These are phyloP conservation scores for Stichodactyla mertensii DNA, from an alignment of 64 coral and sea anemone species.

Conservation along the genomic window DNA sequence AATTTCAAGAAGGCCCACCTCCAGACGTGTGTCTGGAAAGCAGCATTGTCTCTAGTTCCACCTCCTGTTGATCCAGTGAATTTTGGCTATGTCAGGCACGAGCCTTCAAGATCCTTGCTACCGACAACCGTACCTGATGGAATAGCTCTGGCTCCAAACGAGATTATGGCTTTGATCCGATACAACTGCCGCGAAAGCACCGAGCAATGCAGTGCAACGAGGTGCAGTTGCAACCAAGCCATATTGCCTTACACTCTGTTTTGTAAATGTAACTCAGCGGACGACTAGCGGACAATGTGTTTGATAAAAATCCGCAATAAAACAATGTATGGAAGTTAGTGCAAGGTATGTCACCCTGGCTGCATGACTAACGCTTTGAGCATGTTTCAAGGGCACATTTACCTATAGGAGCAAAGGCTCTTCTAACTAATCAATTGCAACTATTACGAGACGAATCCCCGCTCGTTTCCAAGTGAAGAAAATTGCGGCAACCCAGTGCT, in stretches of 20 bases:
- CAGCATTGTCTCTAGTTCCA: constrained; percentile 41
- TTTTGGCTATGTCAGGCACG: constrained; percentile 38
- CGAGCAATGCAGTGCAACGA: constrained; percentile 10
- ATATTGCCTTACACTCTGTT: constrained; percentile 39
- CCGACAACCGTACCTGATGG: constrained; percentile 55
- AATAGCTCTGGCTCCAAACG: constrained; percentile 43
- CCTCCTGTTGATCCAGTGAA: constrained; percentile 42
- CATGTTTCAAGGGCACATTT: too few species aligned
- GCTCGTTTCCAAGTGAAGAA: too few species aligned
- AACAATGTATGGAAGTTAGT: constrained; percentile 58
- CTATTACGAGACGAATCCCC: too few species aligned
- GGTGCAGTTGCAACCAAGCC: constrained; percentile 28
- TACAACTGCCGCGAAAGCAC: constrained; percentile 45
- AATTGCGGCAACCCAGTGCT: too few species aligned
- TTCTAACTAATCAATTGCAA: too few species aligned
- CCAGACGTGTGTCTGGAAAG: constrained; percentile 65
- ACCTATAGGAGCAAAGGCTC: too few species aligned
- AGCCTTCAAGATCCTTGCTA: constrained; percentile 53
- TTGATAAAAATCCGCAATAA: constrained; percentile 64
- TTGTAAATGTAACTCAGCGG: constrained; percentile 33
- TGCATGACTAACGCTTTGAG: constrained; percentile 5
- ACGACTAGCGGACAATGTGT: constrained; percentile 34
- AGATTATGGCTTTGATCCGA: constrained; percentile 43
- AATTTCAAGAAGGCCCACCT: constrained; percentile 66
- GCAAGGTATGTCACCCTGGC: constrained; percentile 52